These are phyloP conservation scores for Probaryconus sp. DNA, from an alignment of 1,140 invertebrate species.

Conservation along the genomic window DNA sequence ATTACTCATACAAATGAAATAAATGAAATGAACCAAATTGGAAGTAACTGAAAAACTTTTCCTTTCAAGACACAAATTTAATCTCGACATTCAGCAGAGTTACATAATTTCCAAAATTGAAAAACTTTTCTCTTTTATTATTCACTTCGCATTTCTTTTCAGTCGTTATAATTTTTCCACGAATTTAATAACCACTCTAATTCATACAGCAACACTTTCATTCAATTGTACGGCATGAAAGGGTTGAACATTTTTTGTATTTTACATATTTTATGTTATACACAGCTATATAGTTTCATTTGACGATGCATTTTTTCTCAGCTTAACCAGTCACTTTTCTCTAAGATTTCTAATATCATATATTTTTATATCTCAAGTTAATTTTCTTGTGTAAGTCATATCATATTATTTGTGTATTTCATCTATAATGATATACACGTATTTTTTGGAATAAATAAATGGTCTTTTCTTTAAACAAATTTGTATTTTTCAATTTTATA, in stretches of 20 bases:
- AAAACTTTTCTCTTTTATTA: too few relatives aligned
- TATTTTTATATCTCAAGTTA: not conserved
- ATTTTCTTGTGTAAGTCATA: not conserved
- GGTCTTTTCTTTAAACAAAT: too few relatives aligned
- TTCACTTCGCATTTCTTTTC: slow-evolving; percentile 6
- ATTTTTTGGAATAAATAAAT: too few relatives aligned
- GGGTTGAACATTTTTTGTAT: slow-evolving; percentile 56
- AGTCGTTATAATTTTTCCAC: slow-evolving; percentile 6
- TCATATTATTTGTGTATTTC: slow-evolving; percentile 1
- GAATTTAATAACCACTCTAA: slow-evolving; percentile 28
- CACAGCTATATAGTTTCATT: slow-evolving; percentile 58
- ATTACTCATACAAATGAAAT: too few relatives aligned
- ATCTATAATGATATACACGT: too few relatives aligned
- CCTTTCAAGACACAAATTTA: too few relatives aligned
- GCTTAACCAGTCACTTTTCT: slow-evolving; percentile 55
- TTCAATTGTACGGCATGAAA: slow-evolving; percentile 56
- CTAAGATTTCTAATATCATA: not conserved
- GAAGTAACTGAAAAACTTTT: too few relatives aligned
- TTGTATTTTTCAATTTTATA: too few relatives aligned
- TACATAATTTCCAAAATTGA: too few relatives aligned
- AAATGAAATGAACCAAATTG: too few relatives aligned
- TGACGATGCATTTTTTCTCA: slow-evolving; percentile 56
- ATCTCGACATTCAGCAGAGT: too few relatives aligned
- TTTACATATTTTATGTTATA: slow-evolving; percentile 51
- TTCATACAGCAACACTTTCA: slow-evolving; percentile 43